Evolutionary conservation across 1,140 invertebrate genomes (phyloP), one percentile per base, ranked within the genome.

Genomic region (Polypedilum pembai): DNA sequence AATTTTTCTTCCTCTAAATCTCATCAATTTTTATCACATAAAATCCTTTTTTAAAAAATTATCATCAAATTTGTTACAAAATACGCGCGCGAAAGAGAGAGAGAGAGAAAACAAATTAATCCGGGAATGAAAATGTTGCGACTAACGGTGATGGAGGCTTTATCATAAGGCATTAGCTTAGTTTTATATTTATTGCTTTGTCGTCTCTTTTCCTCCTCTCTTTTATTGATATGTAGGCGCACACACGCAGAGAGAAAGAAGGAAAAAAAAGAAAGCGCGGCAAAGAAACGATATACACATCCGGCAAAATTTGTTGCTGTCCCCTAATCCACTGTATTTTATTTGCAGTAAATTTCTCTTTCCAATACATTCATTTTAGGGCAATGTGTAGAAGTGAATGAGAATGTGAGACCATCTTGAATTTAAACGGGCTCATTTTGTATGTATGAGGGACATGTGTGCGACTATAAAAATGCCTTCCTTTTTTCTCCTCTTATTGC

Each of bases 91-190:
- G n/a, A n/a, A n/a, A n/a, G n/a, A n/a, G n/a, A n/a, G n/a, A n/a
- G n/a, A n/a, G n/a, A n/a, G n/a, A 10, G 65, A 69, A 69, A 69
- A 69, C 17, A 69, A 69, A 69, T 69, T 69, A 69, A 69, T 69
- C 65, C 65, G 65, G 45, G 45, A n/a, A 12, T 56, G 12, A 56
- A 56, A 45, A n/a, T n/a, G n/a, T n/a, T 33, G 24, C 24, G 24
- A 15, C n/a, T 56, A 8, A 18, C 65, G 65, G 17, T 69, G 65
- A 7, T 69, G 17, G 8, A 69, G 65, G 65, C 18, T 69, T 69
- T 69, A 69, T 69, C 65, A 18, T 18, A 3, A 18, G 8, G 20
- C 65, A 69, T 69, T 69, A 69, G 65, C 65, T 69, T 69, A 7
- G 17, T 5, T 21, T 69, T 69, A 69, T 69, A 69, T 69, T 69